A percentile compares a stretch with the other conserved stretches of the same genome.
Evolutionary conservation across 1,140 invertebrate species (phyloP).

Genomic region (Triops longicaudatus): DNA sequence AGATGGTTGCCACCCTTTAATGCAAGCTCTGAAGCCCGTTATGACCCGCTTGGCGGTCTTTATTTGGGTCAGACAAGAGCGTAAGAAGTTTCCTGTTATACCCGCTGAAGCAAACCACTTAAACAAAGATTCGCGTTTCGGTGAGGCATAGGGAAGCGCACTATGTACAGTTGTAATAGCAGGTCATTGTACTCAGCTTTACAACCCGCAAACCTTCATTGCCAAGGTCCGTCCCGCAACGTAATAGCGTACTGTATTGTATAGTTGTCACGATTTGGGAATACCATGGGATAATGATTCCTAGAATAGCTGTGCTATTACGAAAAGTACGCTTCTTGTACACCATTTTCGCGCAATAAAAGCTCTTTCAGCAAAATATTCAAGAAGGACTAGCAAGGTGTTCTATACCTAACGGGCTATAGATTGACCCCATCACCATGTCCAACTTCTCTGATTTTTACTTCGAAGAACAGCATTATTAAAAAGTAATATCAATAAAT

Average conservation of each 20-base stretch:
- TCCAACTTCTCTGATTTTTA: no score
- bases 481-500: no score
- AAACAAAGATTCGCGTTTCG: neutral
- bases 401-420: no score
- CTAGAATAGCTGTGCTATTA: no score
- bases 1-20: neutral
- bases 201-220: neutral
- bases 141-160: neutral
- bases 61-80: neutral
- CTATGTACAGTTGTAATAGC: neutral
- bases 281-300: no score
- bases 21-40: neutral
- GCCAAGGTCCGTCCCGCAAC: neutral
- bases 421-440: no score
- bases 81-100: constrained; percentile 3
- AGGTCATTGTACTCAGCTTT: neutral
- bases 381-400: no score
- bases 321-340: no score
- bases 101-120: neutral
- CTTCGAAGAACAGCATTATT: no score
- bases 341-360: no score
- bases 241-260: neutral
- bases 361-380: no score
- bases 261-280: no score
- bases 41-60: neutral